These are phyloP conservation scores for Microtus richardsoni DNA, from an alignment of 2,113 vertebrate species.

Conservation along the genomic window DNA sequence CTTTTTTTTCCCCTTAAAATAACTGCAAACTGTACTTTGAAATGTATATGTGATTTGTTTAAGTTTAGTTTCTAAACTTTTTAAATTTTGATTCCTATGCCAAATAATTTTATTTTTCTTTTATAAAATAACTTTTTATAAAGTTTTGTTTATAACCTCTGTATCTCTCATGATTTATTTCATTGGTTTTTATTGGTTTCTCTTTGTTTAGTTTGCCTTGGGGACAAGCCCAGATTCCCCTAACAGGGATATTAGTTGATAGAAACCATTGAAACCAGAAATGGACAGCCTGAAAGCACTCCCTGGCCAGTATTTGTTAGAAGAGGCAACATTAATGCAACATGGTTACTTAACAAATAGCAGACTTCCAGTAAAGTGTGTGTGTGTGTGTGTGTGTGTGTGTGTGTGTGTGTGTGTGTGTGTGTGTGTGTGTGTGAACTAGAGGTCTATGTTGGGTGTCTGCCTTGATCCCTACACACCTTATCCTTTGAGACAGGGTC, in stretches of 20 bases:
- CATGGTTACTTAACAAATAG: slow-evolving; percentile 50
- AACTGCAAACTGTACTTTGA: slow-evolving; percentile 28
- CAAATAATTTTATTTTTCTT: slow-evolving; percentile 44
- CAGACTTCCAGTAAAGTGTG: background rate
- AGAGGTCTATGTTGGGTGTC: no score
- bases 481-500: background rate
- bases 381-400: no score
- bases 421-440: background rate
- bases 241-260: slow-evolving; percentile 19
- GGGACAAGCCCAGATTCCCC: slow-evolving; percentile 43
- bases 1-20: slow-evolving; percentile 39
- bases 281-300: slow-evolving; percentile 1
- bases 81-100: slow-evolving; percentile 23
- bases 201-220: slow-evolving; percentile 39
- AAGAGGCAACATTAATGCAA: background rate
- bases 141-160: slow-evolving; percentile 38
- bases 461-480: background rate
- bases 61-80: background rate
- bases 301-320: slow-evolving; percentile 23
- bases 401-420: no score
- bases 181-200: slow-evolving; percentile 31
- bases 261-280: slow-evolving; percentile 57
- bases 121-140: slow-evolving; percentile 44
- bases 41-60: background rate
- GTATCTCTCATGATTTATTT: slow-evolving; percentile 54